Percentiles rank a stretch among this genome's conserved stretches.
phyloP scores from a whole-genome alignment of 2,113 vertebrate species.

The Coturnix japonica region DNA sequence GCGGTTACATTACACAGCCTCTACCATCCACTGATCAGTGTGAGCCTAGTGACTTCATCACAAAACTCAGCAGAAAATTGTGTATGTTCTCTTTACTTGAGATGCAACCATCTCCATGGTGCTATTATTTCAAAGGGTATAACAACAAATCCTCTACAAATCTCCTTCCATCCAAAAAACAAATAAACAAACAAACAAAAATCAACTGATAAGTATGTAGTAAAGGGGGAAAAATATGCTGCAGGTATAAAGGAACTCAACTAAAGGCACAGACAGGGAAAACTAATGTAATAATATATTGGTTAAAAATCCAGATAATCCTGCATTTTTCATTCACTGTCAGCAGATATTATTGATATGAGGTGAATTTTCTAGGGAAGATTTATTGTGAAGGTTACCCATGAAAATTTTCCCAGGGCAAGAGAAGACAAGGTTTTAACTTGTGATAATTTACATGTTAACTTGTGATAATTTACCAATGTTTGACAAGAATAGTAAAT shows the following conservation, averaged over 20 bases:
- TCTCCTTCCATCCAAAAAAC: too few species aligned
- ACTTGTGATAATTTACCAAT: neutral
- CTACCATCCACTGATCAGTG: neutral
- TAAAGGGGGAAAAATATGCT: neutral
- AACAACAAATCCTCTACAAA: neutral
- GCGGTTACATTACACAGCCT: neutral
- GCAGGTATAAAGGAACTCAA: fast-evolving
- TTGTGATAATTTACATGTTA: neutral
- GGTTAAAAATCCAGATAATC: neutral
- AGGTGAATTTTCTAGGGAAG: neutral
- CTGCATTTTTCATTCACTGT: neutral
- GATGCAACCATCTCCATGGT: neutral
- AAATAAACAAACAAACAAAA: neutral
- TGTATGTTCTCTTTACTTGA: neutral
- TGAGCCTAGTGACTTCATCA: neutral
- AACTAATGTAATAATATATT: neutral
- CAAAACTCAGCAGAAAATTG: neutral
- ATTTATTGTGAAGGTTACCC: neutral
- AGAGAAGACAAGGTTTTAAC: neutral
- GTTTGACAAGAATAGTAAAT: neutral
- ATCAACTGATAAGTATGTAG: neutral
- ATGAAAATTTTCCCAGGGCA: neutral
- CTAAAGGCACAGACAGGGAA: neutral
- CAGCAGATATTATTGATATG: neutral
- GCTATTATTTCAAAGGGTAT: neutral